Evolutionary conservation across 2,113 vertebrate species (phyloP).

Genomic region (Malurus melanocephalus): DNA sequence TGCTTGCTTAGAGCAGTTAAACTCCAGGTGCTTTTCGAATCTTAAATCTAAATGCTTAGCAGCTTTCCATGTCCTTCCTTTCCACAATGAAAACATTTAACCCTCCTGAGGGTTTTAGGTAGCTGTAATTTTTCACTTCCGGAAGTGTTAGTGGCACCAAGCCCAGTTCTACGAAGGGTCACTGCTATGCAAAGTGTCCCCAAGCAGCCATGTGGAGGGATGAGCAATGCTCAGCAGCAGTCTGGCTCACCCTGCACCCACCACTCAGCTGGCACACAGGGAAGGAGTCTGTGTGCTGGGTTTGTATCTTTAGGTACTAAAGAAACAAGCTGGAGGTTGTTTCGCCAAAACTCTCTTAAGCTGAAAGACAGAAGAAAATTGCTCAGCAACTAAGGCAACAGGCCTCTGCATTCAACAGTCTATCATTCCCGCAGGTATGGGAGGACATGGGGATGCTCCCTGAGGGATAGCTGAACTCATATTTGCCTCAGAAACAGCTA

Average conservation of each 20-base stretch:
- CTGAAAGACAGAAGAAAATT: not conserved
- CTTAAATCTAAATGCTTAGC: not conserved
- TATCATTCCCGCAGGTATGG: no score
- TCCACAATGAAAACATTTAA: not conserved
- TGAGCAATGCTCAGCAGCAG: not conserved
- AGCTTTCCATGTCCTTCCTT: not conserved
- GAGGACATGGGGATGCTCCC: not conserved
- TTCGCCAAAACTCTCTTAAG: not conserved
- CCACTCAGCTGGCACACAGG: not conserved
- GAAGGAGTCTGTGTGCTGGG: not conserved
- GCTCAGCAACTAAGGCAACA: not conserved
- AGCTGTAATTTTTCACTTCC: not conserved
- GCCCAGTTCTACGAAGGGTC: not conserved
- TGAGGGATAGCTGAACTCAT: not conserved
- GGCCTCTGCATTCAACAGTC: not conserved
- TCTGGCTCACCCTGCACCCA: not conserved
- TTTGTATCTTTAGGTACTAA: not conserved
- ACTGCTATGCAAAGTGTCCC: not conserved
- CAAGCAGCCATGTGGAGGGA: rapidly evolving
- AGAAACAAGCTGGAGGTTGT: not conserved
- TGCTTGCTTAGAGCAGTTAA: not conserved
- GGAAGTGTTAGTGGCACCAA: not conserved
- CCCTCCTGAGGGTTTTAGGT: not conserved
- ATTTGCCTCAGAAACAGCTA: not conserved
- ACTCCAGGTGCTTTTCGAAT: constrained; percentile 26